Evolutionary conservation across 2,113 vertebrate species (phyloP), one percentile per base, ranked within the genome.

Genomic region (Psittacula cyanocephala): DNA sequence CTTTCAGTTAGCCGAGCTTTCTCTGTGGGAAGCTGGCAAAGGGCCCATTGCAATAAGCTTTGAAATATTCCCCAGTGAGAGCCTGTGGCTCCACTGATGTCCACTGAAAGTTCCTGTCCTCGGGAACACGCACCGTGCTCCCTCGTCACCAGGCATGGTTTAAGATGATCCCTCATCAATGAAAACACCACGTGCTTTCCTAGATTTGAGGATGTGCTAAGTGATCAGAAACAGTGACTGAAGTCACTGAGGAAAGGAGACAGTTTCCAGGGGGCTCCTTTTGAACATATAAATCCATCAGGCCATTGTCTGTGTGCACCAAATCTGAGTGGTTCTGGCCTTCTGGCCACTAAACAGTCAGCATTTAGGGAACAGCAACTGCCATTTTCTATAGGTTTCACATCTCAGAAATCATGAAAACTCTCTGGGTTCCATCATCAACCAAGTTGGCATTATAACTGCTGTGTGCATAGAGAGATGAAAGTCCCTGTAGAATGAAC

Each of bases 11-110:
- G 64, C 50, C 85, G 4, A 1, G 59, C 44, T 81, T 85, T 92
- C 71, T 64, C 35, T 60, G 72, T 93, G 94, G 88, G 93, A 79
- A 90, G 76, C 86, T 92, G 89, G 91, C 88, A 65, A 63, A 50
- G 65, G 35, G 49, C 95, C 88, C 84, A 1, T 24, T 53, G 50
- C 86, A 76, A 10, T 53, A 37, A 84, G 24, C 37, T 46, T 87
- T 85, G 85, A 65, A 86, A 77, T 75, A 62, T 17, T 96, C 50
- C 60, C 27, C 9, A 25, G 3, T 0, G 17, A 62, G 53, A 71
- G 59, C 59, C 63, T 25, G 60, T 0, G 1, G 27, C 59, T 78
- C 53, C 27, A 19, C 29, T 2, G 2, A n/a, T 53, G 23, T 33
- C 65, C 18, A 2, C 52, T 43, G 63, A 62, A 78, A 43, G 43